phyloP scores from a whole-genome alignment of 2,888 invertebrate genomes.

The Lycia hirtaria region DNA sequence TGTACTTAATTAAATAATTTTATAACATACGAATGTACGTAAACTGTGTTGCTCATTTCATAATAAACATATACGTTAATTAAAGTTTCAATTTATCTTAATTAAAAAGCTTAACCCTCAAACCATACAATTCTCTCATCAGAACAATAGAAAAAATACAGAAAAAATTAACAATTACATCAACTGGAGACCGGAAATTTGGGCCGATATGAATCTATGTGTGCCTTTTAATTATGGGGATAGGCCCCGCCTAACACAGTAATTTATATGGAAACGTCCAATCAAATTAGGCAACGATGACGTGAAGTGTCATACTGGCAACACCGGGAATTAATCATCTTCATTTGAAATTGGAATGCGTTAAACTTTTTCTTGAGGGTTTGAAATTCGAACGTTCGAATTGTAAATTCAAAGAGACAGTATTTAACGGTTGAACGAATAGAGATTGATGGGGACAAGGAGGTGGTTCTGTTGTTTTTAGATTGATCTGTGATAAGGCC shows the following conservation, averaged over 20 bases:
- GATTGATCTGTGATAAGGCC: slow-evolving; percentile 39
- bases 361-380: slow-evolving; percentile 36
- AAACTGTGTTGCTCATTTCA: background rate
- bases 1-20: background rate
- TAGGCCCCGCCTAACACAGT: slow-evolving; percentile 43
- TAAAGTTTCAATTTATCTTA: slow-evolving; percentile 31
- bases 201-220: slow-evolving; percentile 43
- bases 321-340: slow-evolving; percentile 69
- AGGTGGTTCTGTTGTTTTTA: slow-evolving; percentile 34
- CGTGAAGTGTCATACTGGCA: slow-evolving; percentile 58
- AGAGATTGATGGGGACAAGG: slow-evolving; percentile 43
- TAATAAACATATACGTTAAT: slow-evolving; percentile 14
- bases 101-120: slow-evolving; percentile 36
- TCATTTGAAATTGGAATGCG: slow-evolving; percentile 50
- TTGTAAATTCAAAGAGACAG: slow-evolving; percentile 40
- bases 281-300: slow-evolving; percentile 77
- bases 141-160: slow-evolving; percentile 46
- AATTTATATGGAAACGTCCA: slow-evolving; percentile 80
- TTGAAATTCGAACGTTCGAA: slow-evolving; percentile 23
- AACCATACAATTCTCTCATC: slow-evolving; percentile 36
- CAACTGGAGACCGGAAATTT: slow-evolving; percentile 46
- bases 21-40: background rate
- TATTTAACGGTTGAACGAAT: slow-evolving; percentile 37
- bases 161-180: slow-evolving; percentile 45
- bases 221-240: slow-evolving; percentile 44